Evolutionary conservation across 2,797 vertebrate genomes (phyloP).

Genomic region (Ctenochaetus hawaiiensis): DNA sequence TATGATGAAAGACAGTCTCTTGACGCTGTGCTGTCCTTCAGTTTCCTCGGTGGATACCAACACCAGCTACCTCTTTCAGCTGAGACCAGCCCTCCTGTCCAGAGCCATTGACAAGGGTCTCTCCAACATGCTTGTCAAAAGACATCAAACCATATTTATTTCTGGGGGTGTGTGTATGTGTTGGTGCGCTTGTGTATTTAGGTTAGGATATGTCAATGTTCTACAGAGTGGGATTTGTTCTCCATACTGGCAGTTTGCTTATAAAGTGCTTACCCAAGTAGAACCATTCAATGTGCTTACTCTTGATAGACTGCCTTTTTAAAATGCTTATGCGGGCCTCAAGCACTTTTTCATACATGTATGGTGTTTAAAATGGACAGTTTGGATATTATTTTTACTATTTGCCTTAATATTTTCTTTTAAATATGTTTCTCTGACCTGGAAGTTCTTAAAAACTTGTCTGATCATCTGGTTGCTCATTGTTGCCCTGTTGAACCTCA

Average conservation of each 20-base stretch:
- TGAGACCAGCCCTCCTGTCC: conserved; percentile 72
- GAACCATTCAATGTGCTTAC: conserved; percentile 41
- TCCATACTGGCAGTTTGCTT: conserved; percentile 34
- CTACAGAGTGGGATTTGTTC: conserved; percentile 18
- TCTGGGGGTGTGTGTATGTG: not conserved
- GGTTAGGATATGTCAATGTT: conserved; percentile 21
- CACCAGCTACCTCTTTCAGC: conserved; percentile 73
- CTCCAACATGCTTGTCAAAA: conserved; percentile 54
- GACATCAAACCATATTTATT: conserved; percentile 45
- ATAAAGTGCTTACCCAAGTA: conserved; percentile 53
- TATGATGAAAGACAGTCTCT: conserved; percentile 61
- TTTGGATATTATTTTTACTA: too few relatives aligned
- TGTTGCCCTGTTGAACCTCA: not conserved
- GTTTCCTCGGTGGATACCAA: conserved; percentile 56
- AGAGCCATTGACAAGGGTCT: conserved; percentile 47
- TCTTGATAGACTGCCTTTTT: conserved; percentile 30
- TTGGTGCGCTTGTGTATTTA: conserved; percentile 21
- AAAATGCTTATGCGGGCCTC: not conserved
- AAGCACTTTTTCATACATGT: too few relatives aligned
- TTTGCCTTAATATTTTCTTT: not conserved
- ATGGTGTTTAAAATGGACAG: too few relatives aligned
- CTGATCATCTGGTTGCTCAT: not conserved
- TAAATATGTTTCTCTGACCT: not conserved
- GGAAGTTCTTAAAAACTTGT: not conserved
- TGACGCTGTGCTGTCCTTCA: conserved; percentile 65